A percentile compares a stretch with the other conserved stretches of the same genome.
These are phyloP conservation scores for Hemibagrus guttatus DNA, from an alignment of 2,797 vertebrate genomes.

Conservation along the genomic window DNA sequence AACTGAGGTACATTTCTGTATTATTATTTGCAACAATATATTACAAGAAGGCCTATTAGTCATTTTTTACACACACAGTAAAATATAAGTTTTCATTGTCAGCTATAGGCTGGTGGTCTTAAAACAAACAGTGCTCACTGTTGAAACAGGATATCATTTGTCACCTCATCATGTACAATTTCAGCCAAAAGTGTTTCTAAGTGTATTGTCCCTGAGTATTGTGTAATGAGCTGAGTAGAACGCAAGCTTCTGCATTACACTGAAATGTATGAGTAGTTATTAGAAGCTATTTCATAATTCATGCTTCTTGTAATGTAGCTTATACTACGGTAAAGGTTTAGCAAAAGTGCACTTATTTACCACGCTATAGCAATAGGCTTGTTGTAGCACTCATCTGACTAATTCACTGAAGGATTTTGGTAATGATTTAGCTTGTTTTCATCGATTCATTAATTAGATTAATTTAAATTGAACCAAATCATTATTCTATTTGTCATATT, in stretches of 20 bases:
- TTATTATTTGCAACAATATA: neutral
- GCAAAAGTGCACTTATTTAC: constrained; percentile 26
- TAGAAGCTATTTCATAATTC: neutral
- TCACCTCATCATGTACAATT: neutral
- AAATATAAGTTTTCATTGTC: neutral
- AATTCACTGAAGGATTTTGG: neutral
- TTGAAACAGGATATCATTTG: neutral
- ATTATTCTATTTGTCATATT: neutral
- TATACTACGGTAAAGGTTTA: neutral
- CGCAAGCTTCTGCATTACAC: neutral
- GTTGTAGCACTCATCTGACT: neutral
- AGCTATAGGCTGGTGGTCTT: neutral
- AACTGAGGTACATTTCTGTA: constrained; percentile 51
- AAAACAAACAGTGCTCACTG: too few relatives aligned
- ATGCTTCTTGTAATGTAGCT: neutral
- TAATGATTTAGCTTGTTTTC: neutral
- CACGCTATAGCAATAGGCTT: neutral
- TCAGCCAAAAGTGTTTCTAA: neutral
- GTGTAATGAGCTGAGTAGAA: neutral
- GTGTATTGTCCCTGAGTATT: neutral
- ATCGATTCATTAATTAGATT: neutral
- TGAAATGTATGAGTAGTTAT: neutral
- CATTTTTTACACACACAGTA: neutral
- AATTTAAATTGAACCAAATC: neutral
- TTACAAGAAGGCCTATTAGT: neutral